Evolutionary conservation across 1,140 invertebrate species (phyloP), one percentile per base, ranked within the genome.

Genomic region (Globodera ellingtonae): DNA sequence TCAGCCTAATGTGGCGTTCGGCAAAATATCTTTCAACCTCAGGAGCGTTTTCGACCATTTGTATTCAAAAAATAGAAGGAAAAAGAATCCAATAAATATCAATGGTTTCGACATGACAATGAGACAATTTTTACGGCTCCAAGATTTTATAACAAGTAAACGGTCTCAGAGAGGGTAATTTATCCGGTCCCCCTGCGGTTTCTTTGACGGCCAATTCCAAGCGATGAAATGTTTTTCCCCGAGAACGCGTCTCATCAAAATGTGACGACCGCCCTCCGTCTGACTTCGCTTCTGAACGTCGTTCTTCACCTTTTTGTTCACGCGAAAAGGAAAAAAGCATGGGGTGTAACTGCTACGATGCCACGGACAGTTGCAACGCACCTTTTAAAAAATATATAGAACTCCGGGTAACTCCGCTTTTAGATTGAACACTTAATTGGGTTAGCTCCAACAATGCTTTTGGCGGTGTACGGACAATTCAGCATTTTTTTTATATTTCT

Each of bases 171-270:
- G 52, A 65, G 75, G 75, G 69, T 77, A 77, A 77, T 24, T 35
- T 21, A 77, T 62, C 15, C 75, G 52, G 24, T 69, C 62, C 24
- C 67, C 47, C 44, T 47, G 46, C 24, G 13, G 24, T n/a, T 77
- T 77, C 62, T 69, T 77, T 47, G 62, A 24, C 15, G 62, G 75
- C 62, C 75, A 67, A 67, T 67, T 77, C 62, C 75, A 77, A 4
- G 75, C 50, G 69, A 77, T 35, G 47, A 77, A 77, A 48, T 69
- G 24, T 47, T 77, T 69, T 21, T 77, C 75, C 6, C 59, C 21
- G n/a, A 77, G 18, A 6, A 77, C 65, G 2, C 46, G 75, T 77
- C 62, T 62, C 75, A 77, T 77, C 21, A 77, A 65, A 6, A 65
- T 69, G 13, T 65, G 52, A 6, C 50, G 52, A 9, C 75, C 62